phyloP scores from a whole-genome alignment of 2,888 invertebrate genomes.

The Saturnia japonica region DNA sequence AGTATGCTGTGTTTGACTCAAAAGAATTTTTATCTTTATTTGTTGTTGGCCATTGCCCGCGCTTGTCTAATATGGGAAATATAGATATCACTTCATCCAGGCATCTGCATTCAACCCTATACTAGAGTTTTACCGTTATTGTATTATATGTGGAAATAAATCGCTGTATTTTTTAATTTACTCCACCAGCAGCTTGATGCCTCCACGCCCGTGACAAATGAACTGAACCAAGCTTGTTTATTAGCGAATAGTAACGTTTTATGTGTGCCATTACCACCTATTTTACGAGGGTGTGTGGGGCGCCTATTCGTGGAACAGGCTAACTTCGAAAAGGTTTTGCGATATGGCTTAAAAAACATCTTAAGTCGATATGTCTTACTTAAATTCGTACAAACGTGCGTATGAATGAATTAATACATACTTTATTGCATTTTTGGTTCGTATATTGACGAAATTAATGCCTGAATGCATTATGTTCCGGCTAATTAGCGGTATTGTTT shows the following conservation, averaged over 20 bases:
- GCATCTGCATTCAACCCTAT: slow-evolving; percentile 15
- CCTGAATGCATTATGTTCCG: no score
- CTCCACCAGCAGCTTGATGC: slow-evolving; percentile 38
- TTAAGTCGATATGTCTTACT: slow-evolving; percentile 14
- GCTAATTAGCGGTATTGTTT: no score
- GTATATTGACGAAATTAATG: background rate
- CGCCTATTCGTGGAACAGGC: slow-evolving; percentile 7
- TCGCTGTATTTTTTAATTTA: slow-evolving; percentile 30
- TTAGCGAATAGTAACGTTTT: slow-evolving; percentile 59
- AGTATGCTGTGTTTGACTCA: no score
- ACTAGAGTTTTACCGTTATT: slow-evolving; percentile 5
- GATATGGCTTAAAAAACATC: slow-evolving; percentile 15
- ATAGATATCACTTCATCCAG: background rate
- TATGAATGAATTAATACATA: no score
- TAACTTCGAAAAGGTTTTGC: slow-evolving; percentile 14
- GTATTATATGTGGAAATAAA: background rate
- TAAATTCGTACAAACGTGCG: background rate
- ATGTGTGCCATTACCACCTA: slow-evolving; percentile 38
- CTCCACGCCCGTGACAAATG: slow-evolving; percentile 63
- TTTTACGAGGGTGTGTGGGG: slow-evolving; percentile 25
- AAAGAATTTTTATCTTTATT: no score
- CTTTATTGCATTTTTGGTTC: background rate
- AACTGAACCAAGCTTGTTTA: slow-evolving; percentile 62
- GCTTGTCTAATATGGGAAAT: no score
- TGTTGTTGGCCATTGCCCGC: no score